Evolutionary conservation across 1,140 invertebrate species (phyloP), one percentile per base, ranked within the genome.

Genomic region (Sinonovacula constricta): DNA sequence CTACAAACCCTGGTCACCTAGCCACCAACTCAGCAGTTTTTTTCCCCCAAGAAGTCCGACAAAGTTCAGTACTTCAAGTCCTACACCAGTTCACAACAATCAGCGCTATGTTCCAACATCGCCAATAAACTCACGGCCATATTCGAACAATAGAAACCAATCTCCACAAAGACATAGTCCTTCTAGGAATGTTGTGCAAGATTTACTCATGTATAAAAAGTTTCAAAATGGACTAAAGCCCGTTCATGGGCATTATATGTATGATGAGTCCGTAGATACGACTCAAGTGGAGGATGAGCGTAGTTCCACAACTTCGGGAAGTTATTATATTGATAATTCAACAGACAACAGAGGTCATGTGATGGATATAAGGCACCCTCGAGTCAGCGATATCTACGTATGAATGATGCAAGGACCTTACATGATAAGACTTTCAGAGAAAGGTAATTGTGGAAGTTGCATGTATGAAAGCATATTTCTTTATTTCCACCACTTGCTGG

Each of bases 151-250:
- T 45, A 66, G 62, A 66, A 54, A 67, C 22, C 31, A 39, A 31
- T 49, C 18, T 24, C 3, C 49, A 53, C 53, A 66, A 39, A 54
- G 62, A 67, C 63, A 66, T 49, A 67, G 72, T 67, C 62, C 72
- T 39, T 76, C 72, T 22, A 76, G 65, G 34, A 66, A 28, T 76
- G 63, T 67, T 30, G 62, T 76, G 51, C 72, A 76, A 49, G 72
- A 76, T 34, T 76, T 76, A 59, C 45, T 76, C 3, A 76, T 76
- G 72, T 76, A 76, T 67, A 76, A 76, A 76, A 76, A 76, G 34
- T 76, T 76, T 59, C 72, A 76, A 59, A 76, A 67, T 67, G 72
- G 72, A 7, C 31, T 76, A 14, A 26, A 31, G 15, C 59, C 36
- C 28, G n/a, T 49, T 7, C 54, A 53, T 49, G 49, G 63, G 18